Base-by-base conservation (phyloP, 2,113 vertebrate genomes). In the Ellobius talpinus region DNA sequence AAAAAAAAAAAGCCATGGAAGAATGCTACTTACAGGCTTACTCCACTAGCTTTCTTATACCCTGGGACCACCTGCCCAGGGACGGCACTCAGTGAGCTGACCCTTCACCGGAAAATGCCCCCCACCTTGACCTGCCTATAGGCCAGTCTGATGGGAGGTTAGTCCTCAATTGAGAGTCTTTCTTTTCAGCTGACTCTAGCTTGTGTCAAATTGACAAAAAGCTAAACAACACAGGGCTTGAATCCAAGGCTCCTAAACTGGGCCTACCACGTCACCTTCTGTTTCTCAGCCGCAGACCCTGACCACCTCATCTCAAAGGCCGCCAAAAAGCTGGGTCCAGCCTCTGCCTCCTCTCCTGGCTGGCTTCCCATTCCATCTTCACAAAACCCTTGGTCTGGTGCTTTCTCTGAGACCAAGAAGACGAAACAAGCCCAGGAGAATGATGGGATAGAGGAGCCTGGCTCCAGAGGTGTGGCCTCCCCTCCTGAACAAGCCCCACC, bases 241-340 rank as follows among this genome's bases (percentile, higher is more conserved):
- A 84, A 42, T 52, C 74, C 36, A 50, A 42, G 10, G 73, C 21
- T 23, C 78, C 65, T 33, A 19, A 2, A 2, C 33, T 55, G 29
- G 42, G 10, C 12, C 72, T 16, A 31, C 19, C 21, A 8, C 0
- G 0, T 42, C 72, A 17, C 58, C n/a, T 29, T 50, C n/a, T 24
- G 33, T 78, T 45, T 36, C 11, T 52, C 0, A 29, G 77, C 85
- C 91, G 55, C 23, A 23, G 87, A 65, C 50, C 42, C 93, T 23
- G 65, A 50, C 16, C 14, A 19, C n/a, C 26, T 74, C 42, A n/a
- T 7, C 16, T 1, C 17, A 52, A 36, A 26, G 72, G 29, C 52
- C 23, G 29, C 52, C 72, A 85, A 33, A 16, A 16, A 42, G 74
- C 36, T 17, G 47, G 29, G 16, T 24, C 58, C 23, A 17, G 36